Base-by-base conservation (phyloP, 1,140 invertebrate genomes). In the Drosophila busckii region DNA sequence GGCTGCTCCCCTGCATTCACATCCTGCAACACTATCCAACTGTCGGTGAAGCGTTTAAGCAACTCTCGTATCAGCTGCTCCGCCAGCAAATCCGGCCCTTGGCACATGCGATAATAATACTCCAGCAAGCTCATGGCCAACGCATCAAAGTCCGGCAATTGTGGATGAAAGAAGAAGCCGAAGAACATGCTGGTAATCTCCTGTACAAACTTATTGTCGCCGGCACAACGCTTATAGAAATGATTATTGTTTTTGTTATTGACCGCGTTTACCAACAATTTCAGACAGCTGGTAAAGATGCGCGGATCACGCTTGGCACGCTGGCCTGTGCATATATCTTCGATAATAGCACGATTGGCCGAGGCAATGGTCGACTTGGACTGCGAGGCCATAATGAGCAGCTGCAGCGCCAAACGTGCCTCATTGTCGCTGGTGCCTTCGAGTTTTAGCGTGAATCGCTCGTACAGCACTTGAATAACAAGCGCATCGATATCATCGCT, bases 391-490 rank as follows among this genome's bases (percentile, higher is more conserved):
- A 96, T 95, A 9, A 92, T 92, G 0, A 96, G 88, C 0, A 97
- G 80, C 13, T 93, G 88, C 3, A 96, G 86, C 1, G 94, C 92
- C 8, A 91, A 89, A 31, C 91, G 89, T 42, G 93, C 93, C 35
- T 95, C 92, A 64, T 90, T 88, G 2, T 89, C 83, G 0, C 91
- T 92, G 0, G 92, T 93, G 8, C 92, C 90, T 12, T 92, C 89
- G n/a, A 93, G 89, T 73, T 94, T 95, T 65, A 93, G 90, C 0
- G 93, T 90, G 82, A 94, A 96, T 48, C 91, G 92, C 86, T 96
- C 94, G 92, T 94, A 96, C 20, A 96, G 88, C 6, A 95, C 90
- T 90, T 90, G 89, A 66, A 91, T 89, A 12, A 90, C 80, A 1
- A 87, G 56, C 0, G 88, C 87, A 4, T 88, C 87, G 50, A 91